These are phyloP conservation scores for Melinaea marsaeus DNA, from an alignment of 2,888 invertebrate genomes.

Conservation along the genomic window DNA sequence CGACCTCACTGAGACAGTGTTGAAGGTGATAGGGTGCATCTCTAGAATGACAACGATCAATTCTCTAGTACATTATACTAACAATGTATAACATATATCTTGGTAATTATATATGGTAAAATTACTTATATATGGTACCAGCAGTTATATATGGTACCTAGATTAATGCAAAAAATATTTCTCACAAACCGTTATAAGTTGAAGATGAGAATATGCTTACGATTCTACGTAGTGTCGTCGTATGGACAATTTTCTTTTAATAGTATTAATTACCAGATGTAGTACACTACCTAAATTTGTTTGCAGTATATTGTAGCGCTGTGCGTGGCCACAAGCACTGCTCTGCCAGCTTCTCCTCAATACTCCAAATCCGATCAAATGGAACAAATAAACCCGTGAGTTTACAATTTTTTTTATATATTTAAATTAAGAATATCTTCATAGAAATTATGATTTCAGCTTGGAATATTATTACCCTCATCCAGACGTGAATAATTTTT, in stretches of 20 bases:
- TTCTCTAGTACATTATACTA: conserved; percentile 7
- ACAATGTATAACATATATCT: too few relatives aligned
- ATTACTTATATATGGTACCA: too few relatives aligned
- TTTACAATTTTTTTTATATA: not conserved
- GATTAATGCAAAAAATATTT: too few relatives aligned
- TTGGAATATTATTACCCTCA: conserved; percentile 59
- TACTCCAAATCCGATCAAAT: conserved; percentile 48
- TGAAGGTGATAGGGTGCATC: conserved; percentile 19
- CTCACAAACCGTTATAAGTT: too few relatives aligned
- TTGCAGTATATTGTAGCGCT: conserved; percentile 49
- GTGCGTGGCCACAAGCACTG: conserved; percentile 42
- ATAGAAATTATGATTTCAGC: conserved; percentile 42
- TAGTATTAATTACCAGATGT: too few relatives aligned
- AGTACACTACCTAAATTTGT: not conserved
- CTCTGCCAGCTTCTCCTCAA: conserved; percentile 45
- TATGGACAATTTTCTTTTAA: too few relatives aligned
- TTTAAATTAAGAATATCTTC: not conserved
- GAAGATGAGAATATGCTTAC: too few relatives aligned
- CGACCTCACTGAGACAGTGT: conserved; percentile 17
- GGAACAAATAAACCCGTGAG: conserved; percentile 55
- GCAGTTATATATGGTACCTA: too few relatives aligned
- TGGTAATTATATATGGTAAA: too few relatives aligned
- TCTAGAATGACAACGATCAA: conserved; percentile 24
- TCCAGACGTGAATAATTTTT: conserved; percentile 51
- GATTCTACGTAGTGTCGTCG: too few relatives aligned